Evolutionary conservation across 2,888 invertebrate species (phyloP), one percentile per base, ranked within the genome.

Genomic region (Eretmocerus hayati): DNA sequence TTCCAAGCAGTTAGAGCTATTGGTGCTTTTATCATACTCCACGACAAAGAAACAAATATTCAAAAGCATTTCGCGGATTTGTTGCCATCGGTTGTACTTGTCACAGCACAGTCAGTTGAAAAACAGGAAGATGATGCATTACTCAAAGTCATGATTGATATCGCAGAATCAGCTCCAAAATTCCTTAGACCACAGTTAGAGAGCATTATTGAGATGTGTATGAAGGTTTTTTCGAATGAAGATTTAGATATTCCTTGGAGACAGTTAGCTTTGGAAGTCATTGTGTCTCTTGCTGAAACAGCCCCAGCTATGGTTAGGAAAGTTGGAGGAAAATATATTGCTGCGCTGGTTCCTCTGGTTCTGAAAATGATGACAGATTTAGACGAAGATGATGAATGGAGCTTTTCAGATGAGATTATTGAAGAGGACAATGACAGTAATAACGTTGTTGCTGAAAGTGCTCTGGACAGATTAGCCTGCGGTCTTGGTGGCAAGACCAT

Each of bases 271-370:
- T 75, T 99, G 31, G 97, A 97, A 74, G 87, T 91, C 11, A 76
- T 86, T 74, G 85, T 93, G 53, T 83, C 86, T 1, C 74, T 94
- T 55, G 84, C 95, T 37, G 99, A 99, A 77, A 90, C 90, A 23
- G 93, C 95, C 5, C 90, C 97, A 1, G 91, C 94, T 3, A 95
- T 95, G 89, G 87, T 99, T 33, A 83, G 97, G 49, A 97, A 96
- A 73, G 84, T 87, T 56, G 90, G 90, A 13, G 82, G 82, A 23
- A 87, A 87, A 65, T 92, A 90, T 58, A 81, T 99, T 55, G 80
- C 83, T 36, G 77, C 81, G 48, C 75, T 90, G 58, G 85, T 95
- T 40, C 89, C 91, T 1, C 78, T 91, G 52, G 83, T 95, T 57
- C 77, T 99, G 54, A 84, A 88, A 74, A 87, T 97, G 81, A 91